Conservation (phyloP, 2,113 vertebrate genomes). For the Etheostoma spectabile region DNA sequence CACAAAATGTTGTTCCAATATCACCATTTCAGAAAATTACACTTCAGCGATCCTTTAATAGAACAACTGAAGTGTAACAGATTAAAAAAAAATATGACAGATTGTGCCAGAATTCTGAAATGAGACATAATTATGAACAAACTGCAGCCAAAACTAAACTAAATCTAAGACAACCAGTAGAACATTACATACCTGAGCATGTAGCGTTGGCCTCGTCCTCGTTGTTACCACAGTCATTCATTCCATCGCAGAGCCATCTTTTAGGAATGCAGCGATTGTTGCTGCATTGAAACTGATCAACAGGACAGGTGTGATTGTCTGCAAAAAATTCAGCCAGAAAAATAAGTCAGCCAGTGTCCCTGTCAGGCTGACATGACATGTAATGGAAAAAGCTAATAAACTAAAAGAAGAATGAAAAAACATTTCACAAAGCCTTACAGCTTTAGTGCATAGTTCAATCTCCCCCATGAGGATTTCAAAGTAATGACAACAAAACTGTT, state of each 20-base stretch:
- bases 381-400: neutral
- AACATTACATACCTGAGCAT: constrained; percentile 89
- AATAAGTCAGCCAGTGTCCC: neutral
- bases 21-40: neutral
- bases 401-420: neutral
- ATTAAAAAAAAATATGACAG: neutral
- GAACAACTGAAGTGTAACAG: neutral
- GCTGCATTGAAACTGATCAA: constrained; percentile 95
- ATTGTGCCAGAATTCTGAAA: neutral
- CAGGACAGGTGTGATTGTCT: constrained; percentile 96
- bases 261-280: constrained; percentile 98
- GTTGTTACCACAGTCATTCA: constrained; percentile 93
- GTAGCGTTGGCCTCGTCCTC: constrained; percentile 96
- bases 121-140: neutral
- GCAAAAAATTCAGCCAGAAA: constrained; percentile 30
- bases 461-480: no score
- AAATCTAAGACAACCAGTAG: neutral
- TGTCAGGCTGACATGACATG: neutral
- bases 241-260: constrained; percentile 96
- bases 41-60: neutral
- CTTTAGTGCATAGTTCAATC: no score
- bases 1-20: neutral
- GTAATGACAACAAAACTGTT: no score
- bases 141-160: neutral
- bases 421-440: neutral